A percentile compares a stretch with the other conserved stretches of the same genome.
Conservation (phyloP, 2,113 vertebrate genomes). For the Pygoscelis adeliae region DNA sequence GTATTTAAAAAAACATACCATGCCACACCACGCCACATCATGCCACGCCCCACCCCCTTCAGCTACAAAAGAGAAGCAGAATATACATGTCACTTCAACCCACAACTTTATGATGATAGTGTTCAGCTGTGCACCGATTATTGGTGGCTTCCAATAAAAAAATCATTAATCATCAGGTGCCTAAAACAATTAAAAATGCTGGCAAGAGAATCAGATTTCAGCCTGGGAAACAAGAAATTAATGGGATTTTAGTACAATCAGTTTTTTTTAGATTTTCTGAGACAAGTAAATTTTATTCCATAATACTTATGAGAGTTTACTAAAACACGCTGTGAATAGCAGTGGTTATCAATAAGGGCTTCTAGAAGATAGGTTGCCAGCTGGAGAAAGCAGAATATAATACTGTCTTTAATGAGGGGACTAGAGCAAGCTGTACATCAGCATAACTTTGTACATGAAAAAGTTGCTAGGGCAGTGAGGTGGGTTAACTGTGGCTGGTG, state of each 20-base stretch:
- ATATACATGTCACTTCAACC: neutral
- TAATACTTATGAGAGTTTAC: neutral
- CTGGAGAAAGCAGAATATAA: neutral
- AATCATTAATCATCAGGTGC: neutral
- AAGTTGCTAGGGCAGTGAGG: neutral
- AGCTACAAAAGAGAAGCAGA: neutral
- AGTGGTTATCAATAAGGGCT: neutral
- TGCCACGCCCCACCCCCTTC: accelerated
- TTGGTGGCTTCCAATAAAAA: neutral
- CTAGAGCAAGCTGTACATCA: neutral
- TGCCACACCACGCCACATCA: accelerated
- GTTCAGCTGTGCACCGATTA: neutral
- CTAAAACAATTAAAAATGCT: neutral
- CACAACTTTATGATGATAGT: neutral
- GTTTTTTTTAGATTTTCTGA: neutral
- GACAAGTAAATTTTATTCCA: neutral
- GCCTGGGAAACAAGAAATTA: neutral
- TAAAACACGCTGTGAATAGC: neutral
- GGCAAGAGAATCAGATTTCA: neutral
- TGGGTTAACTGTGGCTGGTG: neutral
- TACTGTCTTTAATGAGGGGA: neutral
- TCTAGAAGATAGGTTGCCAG: neutral
- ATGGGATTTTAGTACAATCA: neutral
- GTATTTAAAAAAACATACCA: neutral
- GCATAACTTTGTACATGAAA: neutral